Base-by-base conservation (phyloP, 1,140 invertebrate species). In the Leptestheria dahalacensis region DNA sequence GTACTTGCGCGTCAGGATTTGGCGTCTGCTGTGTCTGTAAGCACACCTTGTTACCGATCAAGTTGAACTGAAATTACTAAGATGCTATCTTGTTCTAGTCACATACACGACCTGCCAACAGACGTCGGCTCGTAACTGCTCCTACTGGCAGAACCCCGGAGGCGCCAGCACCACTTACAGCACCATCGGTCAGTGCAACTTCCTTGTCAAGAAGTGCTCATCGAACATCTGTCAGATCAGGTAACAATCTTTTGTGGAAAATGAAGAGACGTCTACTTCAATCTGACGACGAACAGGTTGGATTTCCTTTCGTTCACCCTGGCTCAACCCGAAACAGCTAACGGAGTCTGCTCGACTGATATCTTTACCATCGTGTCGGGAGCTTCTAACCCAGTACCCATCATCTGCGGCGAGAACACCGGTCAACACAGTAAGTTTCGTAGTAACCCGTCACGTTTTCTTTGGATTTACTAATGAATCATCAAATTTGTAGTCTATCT, bases 121-220 rank as follows among this genome's bases (percentile, higher is more conserved):
- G 10, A 77, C 76, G 0, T 82, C 85, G 1, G 77, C 77, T 20
- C 74, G 81, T 47, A 90, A 90, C 66, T 86, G 88, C 60, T 90
- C 86, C 0, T 89, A 90, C 67, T 91, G 90, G 68, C 78, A 81
- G 1, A 90, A 82, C 70, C 79, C 78, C 0, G 79, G 78, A 1
- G 53, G 53, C 21, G 53, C 41, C 10, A 41, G 53, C 26, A 56
- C 53, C 6, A 41, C 26, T 28, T 56, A 56, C 3, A 41, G 20
- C 24, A 24, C 21, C 20, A 26, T 41, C 18, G 53, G 23, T 15
- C 28, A 26, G 20, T 56, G 53, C 26, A 56, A 41, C 20, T 25
- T 56, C 20, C 10, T 15, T 11, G 53, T 56, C 20, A 26, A 56
- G 25, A 47, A 29, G 33, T 33, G 28, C 26, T 46, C 53, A 18